phyloP scores from a whole-genome alignment of 1,140 invertebrate species.

The Musca domestica region DNA sequence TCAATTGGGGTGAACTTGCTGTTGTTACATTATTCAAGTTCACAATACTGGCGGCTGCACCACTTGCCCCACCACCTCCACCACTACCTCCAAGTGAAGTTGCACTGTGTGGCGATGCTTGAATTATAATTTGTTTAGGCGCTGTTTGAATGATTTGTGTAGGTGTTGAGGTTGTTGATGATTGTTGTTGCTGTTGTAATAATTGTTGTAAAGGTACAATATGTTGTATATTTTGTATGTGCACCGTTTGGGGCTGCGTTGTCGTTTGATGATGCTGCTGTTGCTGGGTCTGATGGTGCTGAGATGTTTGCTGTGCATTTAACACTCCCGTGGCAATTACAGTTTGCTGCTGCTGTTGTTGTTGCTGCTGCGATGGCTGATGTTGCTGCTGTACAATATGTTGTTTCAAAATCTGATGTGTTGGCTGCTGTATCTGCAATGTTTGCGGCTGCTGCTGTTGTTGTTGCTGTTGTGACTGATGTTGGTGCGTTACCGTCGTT shows the following conservation, averaged over 20 bases:
- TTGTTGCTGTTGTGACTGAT: slow-evolving; percentile 34
- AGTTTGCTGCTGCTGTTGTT: slow-evolving; percentile 35
- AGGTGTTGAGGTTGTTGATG: slow-evolving; percentile 5
- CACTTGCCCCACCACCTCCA: background rate
- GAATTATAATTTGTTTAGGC: slow-evolving; percentile 46
- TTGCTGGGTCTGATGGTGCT: slow-evolving; percentile 30
- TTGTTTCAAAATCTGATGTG: slow-evolving; percentile 29
- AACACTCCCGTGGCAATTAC: background rate
- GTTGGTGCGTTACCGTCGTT: slow-evolving; percentile 32
- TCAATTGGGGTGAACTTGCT: slow-evolving; percentile 13
- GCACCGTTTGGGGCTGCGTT: slow-evolving; percentile 28
- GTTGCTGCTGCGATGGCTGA: slow-evolving; percentile 25
- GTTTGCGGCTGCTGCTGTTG: slow-evolving; percentile 30
- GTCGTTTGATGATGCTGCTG: slow-evolving; percentile 30
- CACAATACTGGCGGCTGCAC: background rate
- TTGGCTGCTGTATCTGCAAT: slow-evolving; percentile 28
- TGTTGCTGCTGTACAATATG: slow-evolving; percentile 30
- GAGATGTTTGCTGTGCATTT: slow-evolving; percentile 27
- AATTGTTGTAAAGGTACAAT: slow-evolving; percentile 32
- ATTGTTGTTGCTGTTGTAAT: slow-evolving; percentile 23
- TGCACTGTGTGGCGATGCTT: slow-evolving; percentile 32
- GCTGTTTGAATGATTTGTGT: slow-evolving; percentile 35
- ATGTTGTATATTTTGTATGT: slow-evolving; percentile 32
- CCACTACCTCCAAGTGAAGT: slow-evolving; percentile 25
- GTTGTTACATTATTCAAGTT: background rate